Base-by-base conservation (phyloP, 1,140 invertebrate species). In the Hycleus phaleratus region DNA sequence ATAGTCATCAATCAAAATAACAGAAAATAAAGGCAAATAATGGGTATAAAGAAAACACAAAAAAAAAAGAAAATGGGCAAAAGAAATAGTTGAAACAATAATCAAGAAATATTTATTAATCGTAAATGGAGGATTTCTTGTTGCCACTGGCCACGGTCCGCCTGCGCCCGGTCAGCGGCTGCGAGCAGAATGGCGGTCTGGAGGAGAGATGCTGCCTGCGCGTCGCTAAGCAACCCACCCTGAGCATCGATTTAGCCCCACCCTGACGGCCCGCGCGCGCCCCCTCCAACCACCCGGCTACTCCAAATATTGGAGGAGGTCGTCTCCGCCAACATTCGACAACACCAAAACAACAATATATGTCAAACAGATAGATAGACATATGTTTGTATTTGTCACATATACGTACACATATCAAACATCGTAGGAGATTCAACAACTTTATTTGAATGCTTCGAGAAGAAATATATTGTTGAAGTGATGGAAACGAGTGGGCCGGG, bases 111-210 rank as follows among this genome's bases (percentile, higher is more conserved):
- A 32, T 32, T 32, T 32, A 32, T 32, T 32, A 7, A 7, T 32
- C 7, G 7, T 32, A 32, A 32, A 32, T 32, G 32, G 32, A 32
- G 7, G 32, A 32, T 32, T 32, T 32, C 32, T 32, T 32, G 32
- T 32, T 32, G 3, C 32, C 32, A 32, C 32, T 32, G 32, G 32
- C 32, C 32, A 32, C 32, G 32, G 32, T 12, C 43, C 60, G 60
- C 53, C 54, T 45, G 49, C 54, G 55, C 61, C 64, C 61, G 60
- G 58, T 64, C 62, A 58, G 52, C 60, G 63, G 63, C 60, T 60
- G 63, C 57, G 58, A 61, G 60, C 61, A 54, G 65, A 66, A 64
- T 69, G 69, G 69, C 66, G 69, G 66, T 69, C 64, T 71, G 68
- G 68, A 68, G 68, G 68, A 68, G 66, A 64, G 63, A 67, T 62